Evolutionary conservation across 1,140 invertebrate species (phyloP), one percentile per base, ranked within the genome.

Genomic region (Riptortus pedestris): DNA sequence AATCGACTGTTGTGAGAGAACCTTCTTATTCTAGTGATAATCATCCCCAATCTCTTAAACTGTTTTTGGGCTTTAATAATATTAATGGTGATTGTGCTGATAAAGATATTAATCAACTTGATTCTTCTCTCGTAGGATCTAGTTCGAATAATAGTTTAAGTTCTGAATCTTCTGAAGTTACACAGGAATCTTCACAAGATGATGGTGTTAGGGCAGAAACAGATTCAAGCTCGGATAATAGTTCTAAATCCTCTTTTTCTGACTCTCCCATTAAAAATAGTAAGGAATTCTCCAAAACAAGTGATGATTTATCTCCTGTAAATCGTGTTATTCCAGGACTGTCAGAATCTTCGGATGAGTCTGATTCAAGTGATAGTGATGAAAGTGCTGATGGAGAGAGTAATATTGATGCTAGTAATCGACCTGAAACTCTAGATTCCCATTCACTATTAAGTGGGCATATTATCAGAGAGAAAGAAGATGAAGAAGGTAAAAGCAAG

Each of bases 11-110:
- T 24, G 51, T 22, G 18, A 26, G 51, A 55, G 51, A 55, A 24
- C 2, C 20, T 24, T 22, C 20, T 55, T 18, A 24, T 55, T 24
- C 22, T 24, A 24, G 51, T 55, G 24, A 16, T 26, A 55, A 7
- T 26, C 18, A 22, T 55, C 12, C 1, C 12, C 18, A 55, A 16
- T 26, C 51, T 24, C 2, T 55, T 55, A 55, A 14, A 27, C 7
- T 24, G 20, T 55, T 55, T 2, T 18, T 55, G 14, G 24, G 24
- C 26, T 55, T 24, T 55, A 22, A 24, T 55, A 55, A 55, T 24
- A 24, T 55, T 27, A 55, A 55, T 55, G 51, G 51, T 55, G 51
- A 55, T 55, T 22, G 51, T 55, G 14, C 14, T 24, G 22, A 55
- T 24, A 55, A 55, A 55, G 24, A 27, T 55, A 26, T 2, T 24